A percentile compares a stretch with the other conserved stretches of the same genome.
These are phyloP conservation scores for Coturnix japonica DNA, from an alignment of 2,113 vertebrate genomes.

Conservation along the genomic window DNA sequence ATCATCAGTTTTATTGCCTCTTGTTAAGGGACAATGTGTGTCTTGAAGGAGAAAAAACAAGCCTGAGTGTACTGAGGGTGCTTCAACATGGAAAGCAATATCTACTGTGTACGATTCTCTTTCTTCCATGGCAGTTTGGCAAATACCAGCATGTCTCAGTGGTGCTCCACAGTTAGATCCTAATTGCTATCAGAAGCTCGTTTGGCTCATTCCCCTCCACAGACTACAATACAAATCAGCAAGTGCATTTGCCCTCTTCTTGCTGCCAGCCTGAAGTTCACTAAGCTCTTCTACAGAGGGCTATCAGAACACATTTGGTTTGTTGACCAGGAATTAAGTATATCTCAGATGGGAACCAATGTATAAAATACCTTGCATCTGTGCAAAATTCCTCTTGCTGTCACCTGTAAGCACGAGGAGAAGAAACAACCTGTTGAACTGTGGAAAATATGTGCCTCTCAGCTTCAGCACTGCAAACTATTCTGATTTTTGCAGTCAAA, in stretches of 20 bases:
- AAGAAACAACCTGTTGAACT: neutral
- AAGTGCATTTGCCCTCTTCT: neutral
- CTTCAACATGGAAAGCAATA: conserved; percentile 9
- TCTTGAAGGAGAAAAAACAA: neutral
- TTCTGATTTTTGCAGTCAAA: conserved; percentile 25
- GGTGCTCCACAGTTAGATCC: neutral
- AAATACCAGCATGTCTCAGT: neutral
- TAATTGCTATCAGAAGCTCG: neutral
- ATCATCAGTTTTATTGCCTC: neutral
- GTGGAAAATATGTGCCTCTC: neutral
- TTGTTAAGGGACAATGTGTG: neutral
- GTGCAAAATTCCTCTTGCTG: neutral
- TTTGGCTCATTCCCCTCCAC: neutral
- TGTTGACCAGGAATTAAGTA: neutral
- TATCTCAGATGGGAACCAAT: neutral
- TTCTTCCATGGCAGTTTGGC: neutral
- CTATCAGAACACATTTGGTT: neutral
- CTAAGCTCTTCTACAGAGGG: neutral
- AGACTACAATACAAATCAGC: neutral
- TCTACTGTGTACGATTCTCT: neutral
- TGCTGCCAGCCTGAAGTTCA: neutral
- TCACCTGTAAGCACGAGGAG: neutral
- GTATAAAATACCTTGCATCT: neutral
- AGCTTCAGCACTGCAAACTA: conserved; percentile 20
- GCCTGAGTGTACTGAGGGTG: neutral